phyloP scores from a whole-genome alignment of 2,888 invertebrate species.

The Drosophila kuntzei region DNA sequence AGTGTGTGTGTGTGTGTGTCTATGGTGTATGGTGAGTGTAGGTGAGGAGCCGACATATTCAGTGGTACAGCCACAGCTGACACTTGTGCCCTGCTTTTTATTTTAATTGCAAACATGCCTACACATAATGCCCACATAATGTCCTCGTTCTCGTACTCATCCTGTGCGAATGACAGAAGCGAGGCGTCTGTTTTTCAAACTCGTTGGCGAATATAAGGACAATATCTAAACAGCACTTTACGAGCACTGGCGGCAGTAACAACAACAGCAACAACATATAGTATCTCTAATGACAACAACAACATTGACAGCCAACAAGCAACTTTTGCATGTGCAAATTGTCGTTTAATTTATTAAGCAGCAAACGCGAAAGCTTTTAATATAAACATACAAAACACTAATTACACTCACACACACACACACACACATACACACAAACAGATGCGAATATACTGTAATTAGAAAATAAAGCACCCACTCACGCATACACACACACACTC shows the following conservation, averaged over 20 bases:
- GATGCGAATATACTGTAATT: slow-evolving; percentile 52
- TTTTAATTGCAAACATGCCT: slow-evolving; percentile 75
- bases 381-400: slow-evolving; percentile 76
- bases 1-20: slow-evolving; percentile 5
- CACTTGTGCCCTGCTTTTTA: slow-evolving; percentile 68
- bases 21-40: slow-evolving; percentile 5
- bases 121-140: slow-evolving; percentile 60
- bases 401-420: slow-evolving; percentile 55
- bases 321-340: slow-evolving; percentile 72
- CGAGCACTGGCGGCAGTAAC: slow-evolving; percentile 43
- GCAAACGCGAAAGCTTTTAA: slow-evolving; percentile 66
- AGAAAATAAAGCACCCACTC: slow-evolving; percentile 67
- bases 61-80: slow-evolving; percentile 41
- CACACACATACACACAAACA: slow-evolving; percentile 19
- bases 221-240: slow-evolving; percentile 60
- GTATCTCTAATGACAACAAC: slow-evolving; percentile 57
- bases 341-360: slow-evolving; percentile 80
- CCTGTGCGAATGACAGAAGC: slow-evolving; percentile 4
- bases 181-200: slow-evolving; percentile 41
- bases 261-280: slow-evolving; percentile 24
- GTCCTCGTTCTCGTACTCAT: slow-evolving; percentile 39
- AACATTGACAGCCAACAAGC: slow-evolving; percentile 45
- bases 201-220: slow-evolving; percentile 46
- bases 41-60: slow-evolving; percentile 15
- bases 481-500: slow-evolving; percentile 16